Evolutionary conservation across 1,140 invertebrate genomes (phyloP), one percentile per base, ranked within the genome.

Genomic region (Whitmania pigra): DNA sequence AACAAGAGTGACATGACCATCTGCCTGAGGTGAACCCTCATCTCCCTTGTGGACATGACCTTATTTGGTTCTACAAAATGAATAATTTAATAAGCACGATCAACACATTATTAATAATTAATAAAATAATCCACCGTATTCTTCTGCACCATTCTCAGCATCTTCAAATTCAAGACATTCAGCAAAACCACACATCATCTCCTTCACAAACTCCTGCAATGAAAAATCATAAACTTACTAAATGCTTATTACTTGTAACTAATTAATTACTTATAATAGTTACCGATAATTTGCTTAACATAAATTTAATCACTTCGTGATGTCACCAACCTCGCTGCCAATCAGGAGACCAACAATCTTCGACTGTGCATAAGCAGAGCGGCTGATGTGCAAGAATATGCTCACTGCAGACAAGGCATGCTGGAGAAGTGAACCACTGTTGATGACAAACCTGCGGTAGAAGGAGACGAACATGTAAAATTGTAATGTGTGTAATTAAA

Each of bases 141-240:
- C 43, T 49, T 49, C 43, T 11, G 43, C 68, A 3, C 72, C 13
- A 31, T 76, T 74, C 73, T 81, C 80, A 0, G 74, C 36, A 15
- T 77, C 85, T 70, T 91, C 89, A 71, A 84, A 83, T 77, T 94
- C 92, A 54, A 95, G 79, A 78, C 90, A 90, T 77, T 93, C 90
- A 31, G 94, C 91, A 83, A 94, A 94, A 0, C 89, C 90, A 78
- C 91, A 89, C 49, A 90, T 85, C 70, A 90, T 73, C 9, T 78
- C 75, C 40, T 76, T 70, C 69, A 75, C 78, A 13, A 77, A 73
- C 25, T 70, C 73, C 80, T 82, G 69, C 13, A 74, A 73, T 72
- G 13, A 54, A 60, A 68, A 29, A 18, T 36, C 31, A 36, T 36
- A 36, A 36, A 36, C 31, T 36, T n/a, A n/a, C n/a, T n/a, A n/a